Evolutionary conservation across 2,113 vertebrate genomes (phyloP), one percentile per base, ranked within the genome.

Genomic region (Egretta garzetta): DNA sequence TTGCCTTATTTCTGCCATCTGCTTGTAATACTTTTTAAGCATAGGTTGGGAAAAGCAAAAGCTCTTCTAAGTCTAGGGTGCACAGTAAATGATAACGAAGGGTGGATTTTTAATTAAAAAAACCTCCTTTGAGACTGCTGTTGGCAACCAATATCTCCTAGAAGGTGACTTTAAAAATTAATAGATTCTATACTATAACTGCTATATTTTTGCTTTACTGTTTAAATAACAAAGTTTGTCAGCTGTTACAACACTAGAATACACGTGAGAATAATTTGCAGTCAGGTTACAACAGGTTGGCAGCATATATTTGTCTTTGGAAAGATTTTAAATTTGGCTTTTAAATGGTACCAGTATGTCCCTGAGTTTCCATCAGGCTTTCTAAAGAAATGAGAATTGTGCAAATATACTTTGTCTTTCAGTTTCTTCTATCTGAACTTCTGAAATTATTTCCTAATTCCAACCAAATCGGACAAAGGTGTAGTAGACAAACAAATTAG

Each of bases 51-150:
- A 79, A 86, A 93, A 94, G 58, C 30, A 67, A 75, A 95, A 63
- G n/a, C 52, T 91, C 39, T 83, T 76, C 8, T n/a, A 70, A 77
- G 62, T 95, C 62, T 56, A 80, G 49, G 6, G 33, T 93, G 72
- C 85, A 39, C 62, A 86, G 35, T 83, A 96, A 91, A 86, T 88
- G 35, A 92, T 88, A 68, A 80, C 3, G 12, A 88, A 88, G 58
- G 41, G 63, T 91, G 66, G 75, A 58, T 70, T 95, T 96, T 96
- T 95, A 93, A 85, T 94, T 93, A 93, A 94, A 89, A 73, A 41
- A 47, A 19, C 4, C 33, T 92, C 80, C 63, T 88, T 55, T 87
- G 94, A 93, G 85, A 59, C 53, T 76, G 55, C 41, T 82, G 30
- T 63, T 97, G 86, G 83, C 91, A 94, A 56, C 75, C 53, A 59